Evolutionary conservation across 1,140 invertebrate species (phyloP).

Genomic region (Odontomachus brunneus): DNA sequence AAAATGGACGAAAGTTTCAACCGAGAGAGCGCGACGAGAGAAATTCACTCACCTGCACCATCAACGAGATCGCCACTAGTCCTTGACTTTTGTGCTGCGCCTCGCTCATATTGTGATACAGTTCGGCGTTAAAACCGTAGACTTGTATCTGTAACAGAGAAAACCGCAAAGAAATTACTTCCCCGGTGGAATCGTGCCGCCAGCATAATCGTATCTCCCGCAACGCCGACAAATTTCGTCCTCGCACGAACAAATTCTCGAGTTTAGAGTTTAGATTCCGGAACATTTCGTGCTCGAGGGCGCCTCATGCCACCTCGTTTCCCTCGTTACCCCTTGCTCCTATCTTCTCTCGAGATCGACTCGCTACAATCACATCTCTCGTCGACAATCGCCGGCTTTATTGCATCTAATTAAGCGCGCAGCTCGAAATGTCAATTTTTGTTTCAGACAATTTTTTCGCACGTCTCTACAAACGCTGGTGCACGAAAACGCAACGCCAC

Average conservation of each 20-base stretch:
- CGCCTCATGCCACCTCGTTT: constrained; percentile 26
- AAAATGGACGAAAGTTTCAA: constrained; percentile 47
- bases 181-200: constrained; percentile 36
- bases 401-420: constrained; percentile 22
- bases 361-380: constrained; percentile 27
- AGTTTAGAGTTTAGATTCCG: constrained; percentile 52
- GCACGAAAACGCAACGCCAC: too few species aligned
- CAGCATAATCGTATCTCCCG: constrained; percentile 44
- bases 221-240: constrained; percentile 60
- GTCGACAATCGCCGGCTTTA: constrained; percentile 10
- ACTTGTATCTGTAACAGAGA: constrained; percentile 94
- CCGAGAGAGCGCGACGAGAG: neutral
- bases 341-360: constrained; percentile 44
- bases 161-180: constrained; percentile 67
- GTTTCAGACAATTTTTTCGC: neutral
- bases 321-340: neutral
- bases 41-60: constrained; percentile 92
- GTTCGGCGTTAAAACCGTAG: constrained; percentile 97
- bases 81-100: constrained; percentile 97
- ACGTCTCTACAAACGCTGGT: too few species aligned
- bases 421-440: constrained; percentile 12
- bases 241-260: constrained; percentile 55
- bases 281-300: constrained; percentile 40
- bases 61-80: constrained; percentile 95
- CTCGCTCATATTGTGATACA: constrained; percentile 98